phyloP scores from a whole-genome alignment of 2,113 vertebrate species.

The Myanophis thanlyinensis region DNA sequence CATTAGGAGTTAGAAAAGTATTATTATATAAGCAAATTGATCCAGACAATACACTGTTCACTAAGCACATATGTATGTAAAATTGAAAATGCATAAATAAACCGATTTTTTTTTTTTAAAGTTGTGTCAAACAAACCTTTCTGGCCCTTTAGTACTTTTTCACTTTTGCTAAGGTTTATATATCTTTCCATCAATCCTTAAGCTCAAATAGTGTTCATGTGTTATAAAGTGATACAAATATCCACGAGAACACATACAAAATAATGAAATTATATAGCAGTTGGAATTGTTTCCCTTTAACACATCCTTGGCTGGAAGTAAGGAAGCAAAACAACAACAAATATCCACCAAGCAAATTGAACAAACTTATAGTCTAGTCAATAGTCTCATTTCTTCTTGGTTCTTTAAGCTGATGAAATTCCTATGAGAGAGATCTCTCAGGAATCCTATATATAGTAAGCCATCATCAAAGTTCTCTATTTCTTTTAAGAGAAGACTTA shows the following conservation, averaged over 20 bases:
- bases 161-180: not conserved
- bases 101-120: too few relatives aligned
- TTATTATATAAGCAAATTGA: too few relatives aligned
- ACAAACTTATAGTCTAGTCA: not conserved
- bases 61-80: too few relatives aligned
- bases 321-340: not conserved
- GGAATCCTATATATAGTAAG: not conserved
- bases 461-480: not conserved
- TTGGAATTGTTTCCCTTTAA: not conserved
- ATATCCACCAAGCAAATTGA: not conserved
- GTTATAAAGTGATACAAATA: not conserved
- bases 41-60: too few relatives aligned
- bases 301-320: accelerated
- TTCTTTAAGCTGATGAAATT: not conserved
- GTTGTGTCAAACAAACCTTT: not conserved
- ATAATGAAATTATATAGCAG: not conserved
- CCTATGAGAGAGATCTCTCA: not conserved
- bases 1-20: too few relatives aligned
- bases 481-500: constrained; percentile 41
- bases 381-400: not conserved
- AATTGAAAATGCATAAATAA: too few relatives aligned
- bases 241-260: not conserved
- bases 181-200: not conserved
- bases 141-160: not conserved
- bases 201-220: not conserved